Evolutionary conservation across 2,888 invertebrate species (phyloP).

Genomic region (Eilema griseolum): DNA sequence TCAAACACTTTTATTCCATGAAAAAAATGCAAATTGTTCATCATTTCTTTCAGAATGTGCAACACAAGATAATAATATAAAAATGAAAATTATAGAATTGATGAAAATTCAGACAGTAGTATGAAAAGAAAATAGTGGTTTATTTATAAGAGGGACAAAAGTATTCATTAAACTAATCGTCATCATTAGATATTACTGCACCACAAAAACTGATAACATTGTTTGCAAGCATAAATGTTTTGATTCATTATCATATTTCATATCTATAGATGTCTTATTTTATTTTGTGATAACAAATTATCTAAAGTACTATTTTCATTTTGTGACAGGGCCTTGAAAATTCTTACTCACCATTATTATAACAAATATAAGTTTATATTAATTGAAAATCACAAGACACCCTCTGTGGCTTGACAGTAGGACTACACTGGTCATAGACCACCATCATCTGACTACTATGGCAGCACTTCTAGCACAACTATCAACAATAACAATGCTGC

Average conservation of each 20-base stretch:
- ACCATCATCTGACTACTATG: slow-evolving; percentile 81
- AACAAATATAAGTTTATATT: not conserved
- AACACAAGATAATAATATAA: not conserved
- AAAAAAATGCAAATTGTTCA: not conserved
- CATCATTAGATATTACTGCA: no score
- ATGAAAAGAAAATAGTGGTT: no score
- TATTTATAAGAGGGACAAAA: no score
- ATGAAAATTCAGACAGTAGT: no score
- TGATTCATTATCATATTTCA: not conserved
- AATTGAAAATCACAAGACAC: no score
- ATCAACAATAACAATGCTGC: slow-evolving; percentile 72
- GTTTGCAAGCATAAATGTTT: not conserved
- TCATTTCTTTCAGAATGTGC: not conserved
- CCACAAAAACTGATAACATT: no score
- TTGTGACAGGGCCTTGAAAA: not conserved
- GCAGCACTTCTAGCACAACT: slow-evolving; percentile 63
- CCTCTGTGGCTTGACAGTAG: no score
- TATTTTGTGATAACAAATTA: slow-evolving; percentile 1
- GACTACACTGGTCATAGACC: slow-evolving; percentile 79
- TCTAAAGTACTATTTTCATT: slow-evolving; percentile 4
- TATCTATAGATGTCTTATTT: not conserved
- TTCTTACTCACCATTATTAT: not conserved
- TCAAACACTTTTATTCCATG: not conserved
- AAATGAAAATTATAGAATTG: not conserved
- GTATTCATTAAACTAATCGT: no score